Conservation (phyloP, 2,797 vertebrate species). For the Rousettus madagascariensis region DNA sequence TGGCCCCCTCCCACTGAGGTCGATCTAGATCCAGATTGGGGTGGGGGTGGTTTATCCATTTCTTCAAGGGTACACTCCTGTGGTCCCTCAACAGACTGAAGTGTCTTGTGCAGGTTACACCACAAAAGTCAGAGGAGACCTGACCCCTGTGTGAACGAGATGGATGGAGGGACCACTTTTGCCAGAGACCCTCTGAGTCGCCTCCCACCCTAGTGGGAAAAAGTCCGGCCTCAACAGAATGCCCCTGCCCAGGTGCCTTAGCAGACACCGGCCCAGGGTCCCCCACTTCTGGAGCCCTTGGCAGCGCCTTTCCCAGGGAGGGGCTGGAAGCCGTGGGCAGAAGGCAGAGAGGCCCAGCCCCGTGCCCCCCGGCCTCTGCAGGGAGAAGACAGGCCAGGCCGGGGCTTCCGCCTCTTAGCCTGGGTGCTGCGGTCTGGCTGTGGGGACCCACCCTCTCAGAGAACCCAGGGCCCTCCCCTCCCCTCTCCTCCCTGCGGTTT, state of each 20-base stretch:
- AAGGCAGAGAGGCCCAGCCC: background rate
- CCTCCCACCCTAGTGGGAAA: no score
- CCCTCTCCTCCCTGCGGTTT: background rate
- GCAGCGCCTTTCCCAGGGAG: background rate
- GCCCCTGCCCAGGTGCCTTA: rapidly evolving
- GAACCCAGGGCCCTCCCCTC: rapidly evolving
- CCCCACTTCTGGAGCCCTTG: rapidly evolving
- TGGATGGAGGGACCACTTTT: rapidly evolving
- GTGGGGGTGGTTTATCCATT: background rate
- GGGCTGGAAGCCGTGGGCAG: background rate
- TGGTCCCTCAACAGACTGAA: background rate
- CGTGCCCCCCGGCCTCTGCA: background rate
- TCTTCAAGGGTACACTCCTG: background rate
- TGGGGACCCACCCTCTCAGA: background rate
- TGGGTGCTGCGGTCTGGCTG: background rate
- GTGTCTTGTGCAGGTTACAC: background rate
- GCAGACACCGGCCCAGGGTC: background rate
- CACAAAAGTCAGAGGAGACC: background rate
- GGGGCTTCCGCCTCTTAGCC: background rate
- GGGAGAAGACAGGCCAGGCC: background rate
- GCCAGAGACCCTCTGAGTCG: background rate
- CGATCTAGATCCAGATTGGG: background rate
- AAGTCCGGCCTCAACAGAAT: rapidly evolving
- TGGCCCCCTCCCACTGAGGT: no score
- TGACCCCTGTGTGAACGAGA: background rate